Percentiles rank a stretch among this genome's conserved stretches.
Evolutionary conservation across 2,888 invertebrate genomes (phyloP).

Genomic region (Amphipoea lucens): DNA sequence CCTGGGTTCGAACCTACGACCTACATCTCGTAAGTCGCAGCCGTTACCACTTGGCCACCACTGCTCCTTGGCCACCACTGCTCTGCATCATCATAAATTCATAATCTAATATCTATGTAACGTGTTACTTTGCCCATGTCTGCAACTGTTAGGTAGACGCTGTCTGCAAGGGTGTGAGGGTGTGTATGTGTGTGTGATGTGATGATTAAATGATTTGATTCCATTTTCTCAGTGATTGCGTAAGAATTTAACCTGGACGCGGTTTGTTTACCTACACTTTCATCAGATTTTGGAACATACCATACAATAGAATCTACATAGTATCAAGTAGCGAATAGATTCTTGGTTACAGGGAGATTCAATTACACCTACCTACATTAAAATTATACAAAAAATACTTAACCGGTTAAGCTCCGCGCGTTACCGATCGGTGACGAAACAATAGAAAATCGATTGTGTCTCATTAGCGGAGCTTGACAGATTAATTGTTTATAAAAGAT

Average conservation of each 20-base stretch:
- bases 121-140: neutral
- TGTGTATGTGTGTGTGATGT: too few species aligned
- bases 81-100: too few species aligned
- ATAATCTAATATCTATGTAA: neutral
- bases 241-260: neutral
- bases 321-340: neutral
- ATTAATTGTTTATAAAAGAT: neutral
- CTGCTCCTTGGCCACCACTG: too few species aligned
- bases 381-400: neutral
- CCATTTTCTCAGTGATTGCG: neutral
- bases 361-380: too few species aligned
- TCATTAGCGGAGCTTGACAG: too few species aligned
- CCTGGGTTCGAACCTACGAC: too few species aligned
- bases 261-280: neutral
- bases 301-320: neutral
- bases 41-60: too few species aligned
- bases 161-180: too few species aligned
- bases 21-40: too few species aligned
- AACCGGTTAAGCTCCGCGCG: too few species aligned
- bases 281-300: neutral
- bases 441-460: too few species aligned
- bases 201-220: neutral
- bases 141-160: neutral
- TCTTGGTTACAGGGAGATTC: neutral
- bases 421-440: too few species aligned